Evolutionary conservation across 2,113 vertebrate genomes (phyloP).

Genomic region (Chloropsis cyanopogon): DNA sequence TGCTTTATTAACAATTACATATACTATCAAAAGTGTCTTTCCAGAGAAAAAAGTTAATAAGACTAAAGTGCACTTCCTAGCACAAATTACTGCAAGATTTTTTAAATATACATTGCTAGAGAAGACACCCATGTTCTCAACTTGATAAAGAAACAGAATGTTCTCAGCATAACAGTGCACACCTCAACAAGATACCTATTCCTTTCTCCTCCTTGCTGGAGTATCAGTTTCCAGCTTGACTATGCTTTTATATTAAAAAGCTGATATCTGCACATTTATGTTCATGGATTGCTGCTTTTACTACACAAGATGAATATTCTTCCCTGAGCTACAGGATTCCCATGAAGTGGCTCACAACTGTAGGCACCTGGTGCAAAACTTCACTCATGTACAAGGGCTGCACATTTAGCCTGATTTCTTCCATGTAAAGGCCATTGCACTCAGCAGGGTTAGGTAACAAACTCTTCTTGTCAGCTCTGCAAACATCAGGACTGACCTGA

Average conservation of each 20-base stretch:
- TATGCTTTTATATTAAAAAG: background rate
- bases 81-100: background rate
- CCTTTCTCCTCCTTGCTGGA: background rate
- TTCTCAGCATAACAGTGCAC: background rate
- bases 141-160: background rate
- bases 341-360: background rate
- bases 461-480: conserved; percentile 29
- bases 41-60: background rate
- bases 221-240: background rate
- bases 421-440: background rate
- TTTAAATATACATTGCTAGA: background rate
- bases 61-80: background rate
- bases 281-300: background rate
- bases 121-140: background rate
- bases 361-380: background rate
- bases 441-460: conserved; percentile 45
- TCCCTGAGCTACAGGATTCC: background rate
- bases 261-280: background rate
- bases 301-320: background rate
- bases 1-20: background rate
- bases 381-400: background rate
- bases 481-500: conserved; percentile 45
- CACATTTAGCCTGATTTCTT: background rate
- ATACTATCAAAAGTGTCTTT: background rate
- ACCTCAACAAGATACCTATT: background rate